Conservation (phyloP, 64 coral and sea anemone species). For the Montipora sp. region DNA sequence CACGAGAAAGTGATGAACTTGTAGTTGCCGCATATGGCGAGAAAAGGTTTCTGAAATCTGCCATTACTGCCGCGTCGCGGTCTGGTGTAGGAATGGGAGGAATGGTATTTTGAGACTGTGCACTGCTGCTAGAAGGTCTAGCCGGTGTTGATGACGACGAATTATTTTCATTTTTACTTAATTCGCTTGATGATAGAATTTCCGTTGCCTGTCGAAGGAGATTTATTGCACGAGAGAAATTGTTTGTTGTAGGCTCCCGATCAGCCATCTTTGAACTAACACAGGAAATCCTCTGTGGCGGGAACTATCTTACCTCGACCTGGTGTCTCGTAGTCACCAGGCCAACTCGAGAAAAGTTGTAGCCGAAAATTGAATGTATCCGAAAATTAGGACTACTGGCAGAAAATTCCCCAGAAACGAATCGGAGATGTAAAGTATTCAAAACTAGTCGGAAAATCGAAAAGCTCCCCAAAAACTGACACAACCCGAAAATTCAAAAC, state of each 20-base stretch:
- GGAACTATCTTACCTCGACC: neutral
- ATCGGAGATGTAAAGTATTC: too few species aligned
- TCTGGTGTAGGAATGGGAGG: neutral
- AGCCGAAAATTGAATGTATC: neutral
- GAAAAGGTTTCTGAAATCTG: conserved; percentile 31
- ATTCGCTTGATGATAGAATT: conserved; percentile 16
- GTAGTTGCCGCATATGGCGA: neutral
- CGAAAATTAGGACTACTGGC: too few species aligned
- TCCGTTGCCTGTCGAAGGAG: conserved; percentile 12
- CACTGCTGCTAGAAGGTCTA: conserved; percentile 15
- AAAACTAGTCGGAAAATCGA: too few species aligned
- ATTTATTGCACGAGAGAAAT: neutral
- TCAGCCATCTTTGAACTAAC: neutral
- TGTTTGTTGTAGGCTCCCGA: conserved; percentile 4
- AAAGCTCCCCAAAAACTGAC: too few species aligned
- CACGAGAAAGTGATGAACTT: neutral
- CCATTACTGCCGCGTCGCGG: neutral
- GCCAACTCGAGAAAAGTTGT: neutral
- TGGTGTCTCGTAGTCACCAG: neutral
- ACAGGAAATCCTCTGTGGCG: neutral
- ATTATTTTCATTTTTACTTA: conserved; percentile 3
- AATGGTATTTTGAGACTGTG: neutral
- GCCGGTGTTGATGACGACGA: neutral
- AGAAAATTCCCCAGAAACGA: too few species aligned
- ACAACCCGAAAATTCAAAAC: too few species aligned